A percentile compares a stretch with the other conserved stretches of the same genome.
These are phyloP conservation scores for Ellobium chinense DNA, from an alignment of 2,888 invertebrate species.

Conservation along the genomic window DNA sequence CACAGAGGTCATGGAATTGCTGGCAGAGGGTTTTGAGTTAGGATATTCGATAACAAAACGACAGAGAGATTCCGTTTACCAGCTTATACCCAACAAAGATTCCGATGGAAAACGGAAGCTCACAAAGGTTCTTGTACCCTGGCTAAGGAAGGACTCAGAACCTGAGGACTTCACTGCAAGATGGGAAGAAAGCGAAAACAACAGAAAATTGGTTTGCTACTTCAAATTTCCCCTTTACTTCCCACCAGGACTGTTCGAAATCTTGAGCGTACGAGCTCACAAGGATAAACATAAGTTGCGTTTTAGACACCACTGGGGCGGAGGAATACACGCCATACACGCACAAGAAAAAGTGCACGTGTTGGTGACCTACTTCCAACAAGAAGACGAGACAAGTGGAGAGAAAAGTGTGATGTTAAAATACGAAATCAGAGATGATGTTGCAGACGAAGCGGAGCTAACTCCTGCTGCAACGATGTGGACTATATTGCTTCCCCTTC, in stretches of 20 bases:
- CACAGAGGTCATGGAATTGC: slow-evolving; percentile 50
- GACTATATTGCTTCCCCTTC: slow-evolving; percentile 69
- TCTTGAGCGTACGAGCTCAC: slow-evolving; percentile 66
- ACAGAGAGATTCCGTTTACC: slow-evolving; percentile 46
- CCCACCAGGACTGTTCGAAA: slow-evolving; percentile 75
- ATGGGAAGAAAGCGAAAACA: slow-evolving; percentile 56
- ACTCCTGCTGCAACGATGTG: slow-evolving; percentile 67
- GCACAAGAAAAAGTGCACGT: slow-evolving; percentile 54
- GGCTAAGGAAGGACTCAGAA: slow-evolving; percentile 64
- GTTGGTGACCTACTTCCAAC: slow-evolving; percentile 46
- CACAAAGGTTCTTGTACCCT: slow-evolving; percentile 68
- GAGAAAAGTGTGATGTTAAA: background rate
- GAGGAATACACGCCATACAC: slow-evolving; percentile 69
- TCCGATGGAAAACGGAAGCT: slow-evolving; percentile 55
- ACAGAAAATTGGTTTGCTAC: slow-evolving; percentile 59
- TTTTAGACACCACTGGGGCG: slow-evolving; percentile 71
- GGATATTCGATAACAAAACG: slow-evolving; percentile 68
- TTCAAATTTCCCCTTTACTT: slow-evolving; percentile 72
- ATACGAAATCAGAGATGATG: slow-evolving; percentile 61
- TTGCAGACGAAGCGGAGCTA: slow-evolving; percentile 57
- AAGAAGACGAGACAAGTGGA: slow-evolving; percentile 41
- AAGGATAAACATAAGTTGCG: slow-evolving; percentile 59
- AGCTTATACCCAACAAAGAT: slow-evolving; percentile 34
- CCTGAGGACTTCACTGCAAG: slow-evolving; percentile 58
- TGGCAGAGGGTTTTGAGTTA: slow-evolving; percentile 68